Evolutionary conservation across 1,140 invertebrate species (phyloP).

Genomic region (Gryllus bimaculatus): DNA sequence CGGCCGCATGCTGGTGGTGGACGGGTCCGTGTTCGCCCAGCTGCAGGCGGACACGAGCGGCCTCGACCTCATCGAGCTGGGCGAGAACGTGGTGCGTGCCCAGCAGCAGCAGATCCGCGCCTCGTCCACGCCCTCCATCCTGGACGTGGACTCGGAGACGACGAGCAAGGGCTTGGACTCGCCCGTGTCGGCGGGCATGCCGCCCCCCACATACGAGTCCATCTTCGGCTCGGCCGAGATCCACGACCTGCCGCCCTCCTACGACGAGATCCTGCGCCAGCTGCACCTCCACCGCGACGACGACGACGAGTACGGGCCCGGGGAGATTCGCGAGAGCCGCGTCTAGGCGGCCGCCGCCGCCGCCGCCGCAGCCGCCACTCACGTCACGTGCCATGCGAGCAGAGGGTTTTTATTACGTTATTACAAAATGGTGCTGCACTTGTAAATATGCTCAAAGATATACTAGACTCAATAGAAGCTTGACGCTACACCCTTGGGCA

Average conservation of each 20-base stretch:
- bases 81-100: constrained; percentile 39
- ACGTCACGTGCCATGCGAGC: neutral
- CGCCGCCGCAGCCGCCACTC: neutral
- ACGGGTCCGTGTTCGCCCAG: constrained; percentile 41
- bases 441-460: constrained; percentile 5
- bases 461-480: neutral
- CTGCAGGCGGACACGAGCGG: constrained; percentile 35
- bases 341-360: constrained; percentile 25
- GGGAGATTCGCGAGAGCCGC: constrained; percentile 36
- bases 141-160: constrained; percentile 37
- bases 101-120: constrained; percentile 28
- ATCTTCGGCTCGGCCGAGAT: constrained; percentile 36
- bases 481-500: neutral
- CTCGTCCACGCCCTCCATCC: constrained; percentile 32
- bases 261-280: constrained; percentile 36
- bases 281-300: constrained; percentile 26
- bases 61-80: constrained; percentile 42
- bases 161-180: constrained; percentile 34
- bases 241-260: constrained; percentile 35
- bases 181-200: constrained; percentile 21
- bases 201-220: constrained; percentile 38
- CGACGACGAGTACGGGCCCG: constrained; percentile 24
- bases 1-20: constrained; percentile 47
- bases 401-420: neutral
- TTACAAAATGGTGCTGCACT: neutral